These are phyloP conservation scores for Antheraea yamamai DNA, from an alignment of 2,888 invertebrate species.

Conservation along the genomic window DNA sequence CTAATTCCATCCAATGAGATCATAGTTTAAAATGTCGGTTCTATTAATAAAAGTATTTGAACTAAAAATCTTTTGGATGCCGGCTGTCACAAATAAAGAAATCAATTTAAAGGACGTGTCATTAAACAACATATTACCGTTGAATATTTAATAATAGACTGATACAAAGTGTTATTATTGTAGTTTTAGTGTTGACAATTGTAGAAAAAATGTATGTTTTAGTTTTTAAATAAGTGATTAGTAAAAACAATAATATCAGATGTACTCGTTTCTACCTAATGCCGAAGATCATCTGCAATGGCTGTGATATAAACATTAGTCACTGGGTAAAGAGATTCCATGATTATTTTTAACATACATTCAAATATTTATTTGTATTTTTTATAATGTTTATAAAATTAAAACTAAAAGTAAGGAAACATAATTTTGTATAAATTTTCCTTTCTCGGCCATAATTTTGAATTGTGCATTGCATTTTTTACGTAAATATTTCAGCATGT, in stretches of 20 bases:
- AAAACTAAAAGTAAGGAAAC: not conserved
- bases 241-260: conserved; percentile 45
- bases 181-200: conserved; percentile 43
- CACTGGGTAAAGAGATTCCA: conserved; percentile 63
- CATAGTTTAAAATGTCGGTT: conserved; percentile 54
- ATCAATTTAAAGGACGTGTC: conserved; percentile 64
- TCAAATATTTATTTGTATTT: conserved; percentile 49
- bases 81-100: conserved; percentile 60
- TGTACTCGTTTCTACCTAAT: conserved; percentile 62
- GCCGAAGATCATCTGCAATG: conserved; percentile 71
- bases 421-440: not conserved
- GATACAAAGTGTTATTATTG: conserved; percentile 43
- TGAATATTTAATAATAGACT: conserved; percentile 29
- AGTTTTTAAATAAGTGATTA: conserved; percentile 46
- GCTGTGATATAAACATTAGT: conserved; percentile 72
- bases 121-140: conserved; percentile 46
- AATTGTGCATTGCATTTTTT: not conserved
- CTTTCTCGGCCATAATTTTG: not conserved
- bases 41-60: conserved; percentile 34
- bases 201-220: conserved; percentile 27
- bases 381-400: conserved; percentile 28
- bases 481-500: not conserved
- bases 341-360: conserved; percentile 26
- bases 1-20: conserved; percentile 55
- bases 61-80: conserved; percentile 38